phyloP scores from a whole-genome alignment of 2,797 vertebrate species.

The Smutsia gigantea region DNA sequence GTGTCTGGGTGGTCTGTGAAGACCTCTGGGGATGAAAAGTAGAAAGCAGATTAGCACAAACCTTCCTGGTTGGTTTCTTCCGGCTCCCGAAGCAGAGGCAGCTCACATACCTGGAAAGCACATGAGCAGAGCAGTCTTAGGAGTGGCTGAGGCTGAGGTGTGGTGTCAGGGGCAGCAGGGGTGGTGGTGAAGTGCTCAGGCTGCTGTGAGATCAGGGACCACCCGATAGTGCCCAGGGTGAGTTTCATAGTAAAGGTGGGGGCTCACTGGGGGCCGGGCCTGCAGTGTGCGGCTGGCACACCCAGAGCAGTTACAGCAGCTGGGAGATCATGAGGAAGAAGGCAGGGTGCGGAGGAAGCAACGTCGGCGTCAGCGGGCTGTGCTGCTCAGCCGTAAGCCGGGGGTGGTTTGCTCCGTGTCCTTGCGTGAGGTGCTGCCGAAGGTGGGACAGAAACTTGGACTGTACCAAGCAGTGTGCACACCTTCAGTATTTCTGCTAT shows the following conservation, averaged over 20 bases:
- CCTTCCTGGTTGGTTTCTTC: background rate
- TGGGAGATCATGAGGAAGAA: background rate
- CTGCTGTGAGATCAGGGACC: background rate
- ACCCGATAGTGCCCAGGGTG: background rate
- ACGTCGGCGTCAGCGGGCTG: rapidly evolving
- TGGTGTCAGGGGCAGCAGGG: too few species aligned
- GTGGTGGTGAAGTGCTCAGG: background rate
- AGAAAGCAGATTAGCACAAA: background rate
- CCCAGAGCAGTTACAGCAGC: background rate
- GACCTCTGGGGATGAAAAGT: background rate
- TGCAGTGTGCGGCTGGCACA: background rate
- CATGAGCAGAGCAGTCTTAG: background rate
- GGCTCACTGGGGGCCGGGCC: background rate
- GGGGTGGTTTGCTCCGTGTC: background rate
- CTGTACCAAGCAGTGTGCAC: rapidly evolving
- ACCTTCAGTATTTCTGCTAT: background rate
- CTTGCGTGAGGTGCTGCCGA: background rate
- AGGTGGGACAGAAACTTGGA: slow-evolving; percentile 3
- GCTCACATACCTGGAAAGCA: background rate
- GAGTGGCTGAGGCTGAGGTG: too few species aligned
- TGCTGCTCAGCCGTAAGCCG: slow-evolving; percentile 38
- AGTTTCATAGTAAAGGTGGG: background rate
- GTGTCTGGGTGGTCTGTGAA: background rate
- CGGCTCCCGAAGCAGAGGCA: background rate
- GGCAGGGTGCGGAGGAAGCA: background rate